Percentiles rank a stretch among this genome's conserved stretches.
Conservation (phyloP, 2,113 vertebrate species). For the Thalassarche chlororhynchos region DNA sequence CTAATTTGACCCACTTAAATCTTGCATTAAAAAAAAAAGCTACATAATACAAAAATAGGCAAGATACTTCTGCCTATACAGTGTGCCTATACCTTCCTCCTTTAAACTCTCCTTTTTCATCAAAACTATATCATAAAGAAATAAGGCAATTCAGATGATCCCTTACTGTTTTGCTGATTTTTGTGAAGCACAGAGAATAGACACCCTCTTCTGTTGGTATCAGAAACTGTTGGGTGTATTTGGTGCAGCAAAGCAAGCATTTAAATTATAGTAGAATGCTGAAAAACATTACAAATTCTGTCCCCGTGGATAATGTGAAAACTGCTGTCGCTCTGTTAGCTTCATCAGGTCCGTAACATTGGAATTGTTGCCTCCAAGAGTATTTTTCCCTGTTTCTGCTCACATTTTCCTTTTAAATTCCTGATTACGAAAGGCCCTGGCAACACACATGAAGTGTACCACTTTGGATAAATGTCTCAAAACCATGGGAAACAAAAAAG, state of each 20-base stretch:
- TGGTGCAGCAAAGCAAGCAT: not conserved
- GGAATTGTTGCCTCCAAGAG: not conserved
- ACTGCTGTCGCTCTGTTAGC: not conserved
- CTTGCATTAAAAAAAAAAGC: not conserved
- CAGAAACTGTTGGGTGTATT: slow-evolving; percentile 14
- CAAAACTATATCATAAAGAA: not conserved
- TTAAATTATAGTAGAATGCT: not conserved
- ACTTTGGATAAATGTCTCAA: not conserved
- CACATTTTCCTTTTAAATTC: not conserved
- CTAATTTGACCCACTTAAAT: slow-evolving; percentile 31
- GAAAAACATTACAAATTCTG: not conserved
- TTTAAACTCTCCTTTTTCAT: not conserved
- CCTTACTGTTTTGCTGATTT: not conserved
- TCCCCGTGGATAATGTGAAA: not conserved
- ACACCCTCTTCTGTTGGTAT: slow-evolving; percentile 35
- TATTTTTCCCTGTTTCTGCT: not conserved
- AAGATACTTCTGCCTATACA: not conserved
- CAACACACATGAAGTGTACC: not conserved
- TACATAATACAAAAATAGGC: not conserved
- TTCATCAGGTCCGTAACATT: not conserved
- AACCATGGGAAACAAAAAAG: not conserved
- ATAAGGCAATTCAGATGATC: not conserved
- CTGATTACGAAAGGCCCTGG: not conserved
- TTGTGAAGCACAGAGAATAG: not conserved
- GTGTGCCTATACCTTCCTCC: not conserved